phyloP scores from a whole-genome alignment of 2,888 invertebrate genomes.

The Fragum whitleyi region DNA sequence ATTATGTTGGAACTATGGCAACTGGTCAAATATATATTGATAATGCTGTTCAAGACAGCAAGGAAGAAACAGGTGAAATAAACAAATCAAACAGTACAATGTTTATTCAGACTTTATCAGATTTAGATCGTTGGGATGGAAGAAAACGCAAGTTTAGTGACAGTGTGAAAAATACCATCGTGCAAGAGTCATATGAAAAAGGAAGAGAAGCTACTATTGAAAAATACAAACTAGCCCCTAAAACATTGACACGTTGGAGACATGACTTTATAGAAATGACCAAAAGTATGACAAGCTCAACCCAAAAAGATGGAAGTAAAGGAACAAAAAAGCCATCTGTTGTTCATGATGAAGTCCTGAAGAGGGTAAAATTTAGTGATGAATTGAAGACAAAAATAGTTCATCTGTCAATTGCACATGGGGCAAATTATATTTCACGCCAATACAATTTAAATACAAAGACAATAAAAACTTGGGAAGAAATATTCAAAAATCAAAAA shows the following conservation, averaged over 20 bases:
- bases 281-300: no score
- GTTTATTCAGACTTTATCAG: no score
- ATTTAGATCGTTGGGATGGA: no score
- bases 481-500: conserved; percentile 4
- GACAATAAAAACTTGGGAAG: conserved; percentile 27
- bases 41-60: no score
- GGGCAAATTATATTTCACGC: conserved; percentile 10
- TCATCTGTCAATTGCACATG: conserved; percentile 29
- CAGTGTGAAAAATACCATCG: neutral
- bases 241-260: conserved; percentile 1
- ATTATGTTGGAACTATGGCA: neutral
- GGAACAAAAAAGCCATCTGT: no score
- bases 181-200: neutral
- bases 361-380: neutral
- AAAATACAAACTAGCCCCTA: neutral
- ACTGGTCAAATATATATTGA: neutral
- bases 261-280: neutral
- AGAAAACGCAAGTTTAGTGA: neutral
- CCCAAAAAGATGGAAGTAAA: no score
- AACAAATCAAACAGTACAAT: no score
- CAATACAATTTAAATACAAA: conserved; percentile 31
- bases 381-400: conserved; percentile 45
- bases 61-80: no score
- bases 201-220: neutral
- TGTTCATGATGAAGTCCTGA: neutral